These are phyloP conservation scores for Brachycybe producta DNA, from an alignment of 2,888 invertebrate species.

Conservation along the genomic window DNA sequence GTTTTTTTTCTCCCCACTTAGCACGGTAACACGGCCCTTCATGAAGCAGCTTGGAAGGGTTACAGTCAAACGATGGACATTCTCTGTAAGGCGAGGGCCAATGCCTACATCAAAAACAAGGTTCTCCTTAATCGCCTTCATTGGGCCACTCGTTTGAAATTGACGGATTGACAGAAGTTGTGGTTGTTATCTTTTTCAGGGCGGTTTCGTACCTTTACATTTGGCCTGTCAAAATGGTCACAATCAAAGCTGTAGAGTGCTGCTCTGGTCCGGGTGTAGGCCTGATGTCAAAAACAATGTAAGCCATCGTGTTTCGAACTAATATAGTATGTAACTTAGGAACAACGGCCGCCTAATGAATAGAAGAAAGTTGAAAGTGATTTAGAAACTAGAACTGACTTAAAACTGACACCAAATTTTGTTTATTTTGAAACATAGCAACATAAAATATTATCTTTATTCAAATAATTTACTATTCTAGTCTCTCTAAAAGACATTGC, in stretches of 20 bases:
- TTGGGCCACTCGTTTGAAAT: background rate
- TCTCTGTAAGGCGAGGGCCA: constrained; percentile 51
- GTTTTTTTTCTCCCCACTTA: constrained; percentile 33
- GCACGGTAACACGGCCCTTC: constrained; percentile 87
- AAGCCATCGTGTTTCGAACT: constrained; percentile 30
- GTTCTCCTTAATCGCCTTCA: constrained; percentile 22
- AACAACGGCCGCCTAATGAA: too few species aligned
- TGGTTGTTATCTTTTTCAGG: constrained; percentile 36
- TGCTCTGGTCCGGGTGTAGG: constrained; percentile 72
- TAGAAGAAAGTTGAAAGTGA: too few species aligned
- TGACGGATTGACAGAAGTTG: constrained; percentile 13
- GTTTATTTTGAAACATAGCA: too few species aligned
- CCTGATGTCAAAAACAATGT: constrained; percentile 85
- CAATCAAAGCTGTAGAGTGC: constrained; percentile 81
- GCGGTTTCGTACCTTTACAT: constrained; percentile 87
- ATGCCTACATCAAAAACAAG: constrained; percentile 34
- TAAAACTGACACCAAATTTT: too few species aligned
- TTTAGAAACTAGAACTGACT: too few species aligned
- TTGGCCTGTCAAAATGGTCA: constrained; percentile 92
- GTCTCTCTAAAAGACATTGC: background rate
- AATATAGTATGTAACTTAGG: too few species aligned
- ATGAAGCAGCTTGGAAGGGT: constrained; percentile 92
- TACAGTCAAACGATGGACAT: constrained; percentile 69
- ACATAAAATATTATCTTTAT: constrained; percentile 19
- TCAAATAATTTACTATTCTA: background rate